Evolutionary conservation across 2,113 vertebrate genomes (phyloP).

Genomic region (Mormyrus iriodes): DNA sequence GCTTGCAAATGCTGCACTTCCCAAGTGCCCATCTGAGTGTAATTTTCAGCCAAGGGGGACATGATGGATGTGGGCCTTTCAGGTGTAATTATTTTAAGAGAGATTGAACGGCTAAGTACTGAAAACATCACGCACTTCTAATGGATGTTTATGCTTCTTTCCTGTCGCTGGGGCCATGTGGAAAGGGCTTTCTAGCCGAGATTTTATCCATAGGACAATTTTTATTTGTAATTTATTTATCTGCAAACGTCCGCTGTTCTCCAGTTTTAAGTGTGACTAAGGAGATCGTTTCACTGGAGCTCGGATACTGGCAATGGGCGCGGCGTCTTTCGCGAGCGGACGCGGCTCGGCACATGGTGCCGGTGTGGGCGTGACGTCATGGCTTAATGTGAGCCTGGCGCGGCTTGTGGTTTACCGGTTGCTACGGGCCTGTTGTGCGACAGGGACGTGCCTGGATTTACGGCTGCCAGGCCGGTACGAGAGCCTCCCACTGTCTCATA

Average conservation of each 20-base stretch:
- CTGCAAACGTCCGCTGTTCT: background rate
- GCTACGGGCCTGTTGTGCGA: background rate
- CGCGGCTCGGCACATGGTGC: background rate
- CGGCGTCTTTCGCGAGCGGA: background rate
- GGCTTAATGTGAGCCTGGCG: background rate
- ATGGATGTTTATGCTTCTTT: constrained; percentile 60
- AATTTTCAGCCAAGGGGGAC: constrained; percentile 62
- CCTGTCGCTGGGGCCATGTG: constrained; percentile 45
- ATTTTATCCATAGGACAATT: constrained; percentile 12
- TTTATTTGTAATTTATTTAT: background rate
- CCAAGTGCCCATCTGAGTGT: constrained; percentile 67
- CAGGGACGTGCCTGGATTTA: background rate
- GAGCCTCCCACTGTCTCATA: background rate
- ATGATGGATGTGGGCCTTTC: constrained; percentile 67
- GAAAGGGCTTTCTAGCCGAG: constrained; percentile 47
- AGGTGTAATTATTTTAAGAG: constrained; percentile 73
- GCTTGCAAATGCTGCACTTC: constrained; percentile 59
- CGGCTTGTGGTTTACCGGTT: background rate
- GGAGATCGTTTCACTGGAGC: background rate
- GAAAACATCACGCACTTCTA: constrained; percentile 63
- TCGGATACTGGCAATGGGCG: background rate
- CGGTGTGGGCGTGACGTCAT: background rate
- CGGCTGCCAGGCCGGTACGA: background rate
- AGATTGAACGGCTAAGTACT: constrained; percentile 68
- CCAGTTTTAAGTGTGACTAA: background rate